Conservation (phyloP, 1,140 invertebrate species). For the Neelides sp. region DNA sequence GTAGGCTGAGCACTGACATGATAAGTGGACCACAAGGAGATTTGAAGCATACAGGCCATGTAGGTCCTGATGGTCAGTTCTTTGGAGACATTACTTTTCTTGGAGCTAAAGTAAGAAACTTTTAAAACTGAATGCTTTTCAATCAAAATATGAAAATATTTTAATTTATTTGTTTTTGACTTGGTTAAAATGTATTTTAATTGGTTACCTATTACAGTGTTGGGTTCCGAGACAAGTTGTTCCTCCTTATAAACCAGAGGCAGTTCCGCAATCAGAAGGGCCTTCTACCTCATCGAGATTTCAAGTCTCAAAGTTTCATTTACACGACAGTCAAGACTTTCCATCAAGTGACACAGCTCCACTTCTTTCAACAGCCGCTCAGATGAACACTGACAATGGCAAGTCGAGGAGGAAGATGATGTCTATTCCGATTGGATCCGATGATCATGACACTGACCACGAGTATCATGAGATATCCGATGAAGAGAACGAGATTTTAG, state of each 20-base stretch:
- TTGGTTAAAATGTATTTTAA: constrained; percentile 3
- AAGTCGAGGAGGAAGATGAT: not conserved
- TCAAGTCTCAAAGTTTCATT: constrained; percentile 5
- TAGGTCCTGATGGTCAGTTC: constrained; percentile 89
- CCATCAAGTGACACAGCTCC: constrained; percentile 25
- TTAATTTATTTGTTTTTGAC: constrained; percentile 1
- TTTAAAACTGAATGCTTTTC: not conserved
- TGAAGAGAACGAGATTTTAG: constrained; percentile 49
- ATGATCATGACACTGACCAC: constrained; percentile 42
- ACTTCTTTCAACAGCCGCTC: constrained; percentile 14
- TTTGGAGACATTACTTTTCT: constrained; percentile 89
- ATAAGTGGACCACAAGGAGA: constrained; percentile 93
- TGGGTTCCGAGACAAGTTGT: constrained; percentile 66
- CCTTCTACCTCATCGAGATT: not conserved
- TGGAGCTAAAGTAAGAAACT: constrained; percentile 42
- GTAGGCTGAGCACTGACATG: constrained; percentile 69
- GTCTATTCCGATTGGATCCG: constrained; percentile 7
- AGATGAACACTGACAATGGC: constrained; percentile 19
- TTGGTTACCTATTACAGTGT: constrained; percentile 21
- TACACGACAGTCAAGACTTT: constrained; percentile 11
- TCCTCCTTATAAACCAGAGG: constrained; percentile 62
- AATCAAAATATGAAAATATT: constrained; percentile 3
- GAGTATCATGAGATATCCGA: constrained; percentile 89
- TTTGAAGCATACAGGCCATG: constrained; percentile 91
- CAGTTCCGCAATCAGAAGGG: constrained; percentile 14